Percentiles rank a stretch among this genome's conserved stretches.
Conservation (phyloP, 2,888 invertebrate species). For the Palloptera scutellata region DNA sequence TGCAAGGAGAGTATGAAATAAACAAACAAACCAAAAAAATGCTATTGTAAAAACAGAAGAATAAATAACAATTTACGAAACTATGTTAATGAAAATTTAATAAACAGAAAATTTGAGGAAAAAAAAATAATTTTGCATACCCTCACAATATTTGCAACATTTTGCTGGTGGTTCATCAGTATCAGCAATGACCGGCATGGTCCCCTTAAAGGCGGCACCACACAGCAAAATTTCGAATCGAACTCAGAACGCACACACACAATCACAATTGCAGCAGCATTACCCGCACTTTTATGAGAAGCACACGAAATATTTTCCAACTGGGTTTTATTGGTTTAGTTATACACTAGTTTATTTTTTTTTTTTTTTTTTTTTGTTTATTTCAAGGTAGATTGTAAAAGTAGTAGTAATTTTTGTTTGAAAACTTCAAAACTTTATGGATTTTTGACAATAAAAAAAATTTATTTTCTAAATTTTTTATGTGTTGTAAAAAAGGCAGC, state of each 20-base stretch:
- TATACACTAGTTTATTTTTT: background rate
- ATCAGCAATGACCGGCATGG: slow-evolving; percentile 73
- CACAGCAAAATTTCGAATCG: slow-evolving; percentile 41
- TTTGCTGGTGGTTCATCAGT: slow-evolving; percentile 83
- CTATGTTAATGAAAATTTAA: slow-evolving; percentile 4
- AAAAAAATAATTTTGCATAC: slow-evolving; percentile 65
- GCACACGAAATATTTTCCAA: too few species aligned
- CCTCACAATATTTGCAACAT: slow-evolving; percentile 93
- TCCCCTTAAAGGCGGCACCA: slow-evolving; percentile 60
- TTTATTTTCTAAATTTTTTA: too few species aligned
- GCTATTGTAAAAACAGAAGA: too few species aligned
- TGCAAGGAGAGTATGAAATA: background rate
- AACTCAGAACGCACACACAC: slow-evolving; percentile 30
- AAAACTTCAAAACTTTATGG: too few species aligned
- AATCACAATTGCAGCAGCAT: slow-evolving; percentile 44
- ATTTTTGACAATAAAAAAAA: too few species aligned
- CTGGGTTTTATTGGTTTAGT: too few species aligned
- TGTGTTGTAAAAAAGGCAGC: too few species aligned
- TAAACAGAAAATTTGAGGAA: slow-evolving; percentile 19
- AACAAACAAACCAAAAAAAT: slow-evolving; percentile 1
- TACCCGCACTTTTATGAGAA: slow-evolving; percentile 32
- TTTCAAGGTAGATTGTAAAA: background rate
- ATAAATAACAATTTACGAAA: slow-evolving; percentile 6
- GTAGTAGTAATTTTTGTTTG: too few species aligned
- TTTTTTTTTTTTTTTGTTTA: background rate